Conservation (phyloP, 2,888 invertebrate species). For the Monopis laevigella region DNA sequence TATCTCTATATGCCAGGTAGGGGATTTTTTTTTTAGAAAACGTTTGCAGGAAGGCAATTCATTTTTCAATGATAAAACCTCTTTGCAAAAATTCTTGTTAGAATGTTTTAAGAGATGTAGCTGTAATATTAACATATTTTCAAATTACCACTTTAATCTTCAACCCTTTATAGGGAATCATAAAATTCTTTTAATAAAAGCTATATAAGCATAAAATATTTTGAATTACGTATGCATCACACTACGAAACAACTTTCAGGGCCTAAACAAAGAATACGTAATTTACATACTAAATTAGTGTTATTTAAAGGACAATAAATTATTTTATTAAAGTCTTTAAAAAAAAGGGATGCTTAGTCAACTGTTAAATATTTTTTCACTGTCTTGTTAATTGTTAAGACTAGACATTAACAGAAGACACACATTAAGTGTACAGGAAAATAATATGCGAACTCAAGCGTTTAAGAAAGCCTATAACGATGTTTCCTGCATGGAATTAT, state of each 20-base stretch:
- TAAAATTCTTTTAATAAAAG: not conserved
- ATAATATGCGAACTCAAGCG: too few relatives aligned
- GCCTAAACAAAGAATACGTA: not conserved
- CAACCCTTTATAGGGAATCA: not conserved
- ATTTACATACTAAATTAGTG: slow-evolving; percentile 3
- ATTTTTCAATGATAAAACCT: not conserved
- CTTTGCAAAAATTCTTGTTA: not conserved
- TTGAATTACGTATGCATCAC: not conserved
- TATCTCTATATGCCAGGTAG: not conserved
- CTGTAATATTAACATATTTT: not conserved
- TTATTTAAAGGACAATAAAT: slow-evolving; percentile 5
- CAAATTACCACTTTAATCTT: not conserved
- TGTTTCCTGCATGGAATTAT: too few relatives aligned
- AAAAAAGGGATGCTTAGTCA: too few relatives aligned
- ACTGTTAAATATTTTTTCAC: too few relatives aligned
- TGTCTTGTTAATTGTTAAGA: too few relatives aligned
- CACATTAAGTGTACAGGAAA: too few relatives aligned
- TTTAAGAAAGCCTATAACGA: too few relatives aligned
- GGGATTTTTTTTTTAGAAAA: not conserved
- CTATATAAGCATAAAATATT: not conserved
- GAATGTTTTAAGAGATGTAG: not conserved
- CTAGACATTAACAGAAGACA: too few relatives aligned
- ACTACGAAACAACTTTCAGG: not conserved
- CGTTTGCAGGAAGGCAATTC: not conserved
- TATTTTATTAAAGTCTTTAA: too few relatives aligned